These are phyloP conservation scores for Apoderus coryli DNA, from an alignment of 2,888 invertebrate species.

Conservation along the genomic window DNA sequence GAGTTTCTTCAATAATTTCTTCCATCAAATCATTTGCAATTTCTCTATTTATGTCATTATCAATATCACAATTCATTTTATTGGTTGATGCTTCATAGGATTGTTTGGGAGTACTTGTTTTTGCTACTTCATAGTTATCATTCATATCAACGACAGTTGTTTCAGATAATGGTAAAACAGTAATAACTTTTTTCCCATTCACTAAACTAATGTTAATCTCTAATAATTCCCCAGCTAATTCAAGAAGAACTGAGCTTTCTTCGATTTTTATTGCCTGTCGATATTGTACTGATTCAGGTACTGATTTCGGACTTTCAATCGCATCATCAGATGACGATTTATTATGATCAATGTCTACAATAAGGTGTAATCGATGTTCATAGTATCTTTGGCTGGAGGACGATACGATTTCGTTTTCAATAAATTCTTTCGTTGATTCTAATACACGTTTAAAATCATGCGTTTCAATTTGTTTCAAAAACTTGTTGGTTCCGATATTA, in stretches of 20 bases:
- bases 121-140: constrained; percentile 22
- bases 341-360: constrained; percentile 1
- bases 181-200: constrained; percentile 24
- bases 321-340: not conserved
- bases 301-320: not conserved
- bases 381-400: constrained; percentile 1
- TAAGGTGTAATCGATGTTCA: constrained; percentile 3
- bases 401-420: constrained; percentile 6
- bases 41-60: too few species aligned
- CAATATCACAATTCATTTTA: too few species aligned
- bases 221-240: constrained; percentile 24
- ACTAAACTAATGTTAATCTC: constrained; percentile 22
- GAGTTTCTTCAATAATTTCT: too few species aligned
- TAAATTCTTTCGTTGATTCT: constrained; percentile 6
- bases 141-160: constrained; percentile 22
- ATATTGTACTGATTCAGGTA: constrained; percentile 17
- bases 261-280: constrained; percentile 21
- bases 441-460: constrained; percentile 6
- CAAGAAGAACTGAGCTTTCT: constrained; percentile 20
- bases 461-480: not conserved
- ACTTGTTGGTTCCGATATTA: constrained; percentile 20
- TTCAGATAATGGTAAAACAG: constrained; percentile 22
- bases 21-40: constrained; percentile 13
- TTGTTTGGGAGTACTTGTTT: too few species aligned
- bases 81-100: too few species aligned